These are phyloP conservation scores for Melangyna quadrimaculata DNA, from an alignment of 2,888 invertebrate genomes.

Conservation along the genomic window DNA sequence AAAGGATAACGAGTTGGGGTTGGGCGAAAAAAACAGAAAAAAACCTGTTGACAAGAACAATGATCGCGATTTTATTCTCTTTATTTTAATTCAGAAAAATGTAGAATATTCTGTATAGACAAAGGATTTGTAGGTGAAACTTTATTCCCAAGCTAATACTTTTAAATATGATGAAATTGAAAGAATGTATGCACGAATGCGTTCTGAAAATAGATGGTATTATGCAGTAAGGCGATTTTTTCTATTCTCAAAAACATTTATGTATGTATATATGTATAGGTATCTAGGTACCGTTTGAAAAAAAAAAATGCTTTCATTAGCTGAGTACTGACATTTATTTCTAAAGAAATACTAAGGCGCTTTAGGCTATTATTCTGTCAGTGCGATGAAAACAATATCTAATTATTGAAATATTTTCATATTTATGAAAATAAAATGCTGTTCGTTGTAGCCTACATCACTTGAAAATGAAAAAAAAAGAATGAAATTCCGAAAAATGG, in stretches of 20 bases:
- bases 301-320: background rate
- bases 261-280: too few species aligned
- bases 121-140: background rate
- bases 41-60: background rate
- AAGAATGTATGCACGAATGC: background rate
- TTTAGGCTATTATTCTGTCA: background rate
- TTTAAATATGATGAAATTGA: background rate
- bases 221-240: background rate
- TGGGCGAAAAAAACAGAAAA: background rate
- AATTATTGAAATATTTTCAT: background rate
- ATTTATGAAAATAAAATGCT: background rate
- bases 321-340: background rate
- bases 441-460: too few species aligned
- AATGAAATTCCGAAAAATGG: too few species aligned
- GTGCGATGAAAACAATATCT: background rate
- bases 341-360: background rate
- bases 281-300: too few species aligned
- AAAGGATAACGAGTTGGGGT: background rate
- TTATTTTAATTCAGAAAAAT: background rate
- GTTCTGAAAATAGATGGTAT: slow-evolving; percentile 14
- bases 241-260: background rate
- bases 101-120: background rate
- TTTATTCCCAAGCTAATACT: background rate
- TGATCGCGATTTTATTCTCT: background rate
- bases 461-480: too few species aligned